Percentiles rank a stretch among this genome's conserved stretches.
Evolutionary conservation across 1,140 invertebrate species (phyloP).

Genomic region (Paralvinella palmiformis): DNA sequence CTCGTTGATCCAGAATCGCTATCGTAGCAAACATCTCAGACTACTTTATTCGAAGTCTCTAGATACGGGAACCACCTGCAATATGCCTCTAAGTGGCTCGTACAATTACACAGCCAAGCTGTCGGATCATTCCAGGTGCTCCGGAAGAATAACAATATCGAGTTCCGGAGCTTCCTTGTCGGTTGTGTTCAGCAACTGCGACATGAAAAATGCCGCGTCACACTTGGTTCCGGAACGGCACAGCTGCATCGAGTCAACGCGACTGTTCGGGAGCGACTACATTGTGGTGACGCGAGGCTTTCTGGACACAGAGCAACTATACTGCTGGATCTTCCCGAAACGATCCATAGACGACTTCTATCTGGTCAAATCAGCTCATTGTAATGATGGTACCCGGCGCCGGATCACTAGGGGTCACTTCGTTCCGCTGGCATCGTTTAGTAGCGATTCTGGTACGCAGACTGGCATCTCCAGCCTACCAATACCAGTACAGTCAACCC

Average conservation of each 20-base stretch:
- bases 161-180: neutral
- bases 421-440: neutral
- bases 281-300: neutral
- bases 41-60: neutral
- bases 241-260: slow-evolving; percentile 3
- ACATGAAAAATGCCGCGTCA: slow-evolving; percentile 9
- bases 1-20: neutral
- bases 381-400: neutral
- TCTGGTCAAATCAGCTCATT: neutral
- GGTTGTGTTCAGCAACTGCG: slow-evolving; percentile 1
- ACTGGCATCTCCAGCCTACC: neutral
- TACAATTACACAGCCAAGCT: neutral
- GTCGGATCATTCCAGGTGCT: neutral
- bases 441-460: neutral
- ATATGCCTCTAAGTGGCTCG: neutral
- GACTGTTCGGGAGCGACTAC: neutral
- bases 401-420: neutral
- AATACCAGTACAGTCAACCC: neutral
- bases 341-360: neutral
- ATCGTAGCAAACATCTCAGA: neutral
- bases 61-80: neutral
- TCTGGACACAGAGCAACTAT: neutral
- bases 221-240: slow-evolving; percentile 10
- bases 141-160: neutral
- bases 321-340: slow-evolving; percentile 5